Evolutionary conservation across 2,113 vertebrate species (phyloP).

Genomic region (Indri indri): DNA sequence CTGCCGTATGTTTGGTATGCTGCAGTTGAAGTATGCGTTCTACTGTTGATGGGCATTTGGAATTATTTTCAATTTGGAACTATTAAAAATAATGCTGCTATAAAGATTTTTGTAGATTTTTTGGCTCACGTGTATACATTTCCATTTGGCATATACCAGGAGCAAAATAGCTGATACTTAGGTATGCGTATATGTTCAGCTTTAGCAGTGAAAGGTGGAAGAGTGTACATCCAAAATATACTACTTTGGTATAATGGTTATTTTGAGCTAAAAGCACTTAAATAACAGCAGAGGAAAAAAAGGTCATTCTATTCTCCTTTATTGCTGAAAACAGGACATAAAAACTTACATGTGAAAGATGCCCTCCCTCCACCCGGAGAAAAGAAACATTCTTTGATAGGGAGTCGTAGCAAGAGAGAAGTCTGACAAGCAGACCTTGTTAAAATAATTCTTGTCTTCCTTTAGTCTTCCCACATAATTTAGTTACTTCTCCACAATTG

Average conservation of each 20-base stretch:
- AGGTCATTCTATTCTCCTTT: not conserved
- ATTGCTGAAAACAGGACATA: not conserved
- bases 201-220: not conserved
- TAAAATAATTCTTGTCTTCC: not conserved
- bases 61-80: not conserved
- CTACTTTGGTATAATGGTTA: not conserved
- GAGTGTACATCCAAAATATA: not conserved
- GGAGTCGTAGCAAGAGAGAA: not conserved
- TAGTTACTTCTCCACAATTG: not conserved
- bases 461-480: not conserved
- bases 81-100: not conserved
- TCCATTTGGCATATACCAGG: not conserved
- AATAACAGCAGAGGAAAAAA: not conserved
- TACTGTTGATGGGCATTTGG: not conserved
- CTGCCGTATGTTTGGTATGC: not conserved
- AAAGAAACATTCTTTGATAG: not conserved
- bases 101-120: not conserved
- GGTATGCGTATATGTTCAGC: not conserved
- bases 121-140: not conserved
- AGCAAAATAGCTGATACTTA: not conserved
- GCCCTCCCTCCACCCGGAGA: not conserved
- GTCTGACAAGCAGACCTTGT: not conserved
- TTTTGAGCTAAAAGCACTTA: not conserved
- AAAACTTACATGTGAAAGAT: not conserved
- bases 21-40: not conserved